A percentile compares a stretch with the other conserved stretches of the same genome.
Evolutionary conservation across 2,797 vertebrate species (phyloP).

Genomic region (Alectoris magna): DNA sequence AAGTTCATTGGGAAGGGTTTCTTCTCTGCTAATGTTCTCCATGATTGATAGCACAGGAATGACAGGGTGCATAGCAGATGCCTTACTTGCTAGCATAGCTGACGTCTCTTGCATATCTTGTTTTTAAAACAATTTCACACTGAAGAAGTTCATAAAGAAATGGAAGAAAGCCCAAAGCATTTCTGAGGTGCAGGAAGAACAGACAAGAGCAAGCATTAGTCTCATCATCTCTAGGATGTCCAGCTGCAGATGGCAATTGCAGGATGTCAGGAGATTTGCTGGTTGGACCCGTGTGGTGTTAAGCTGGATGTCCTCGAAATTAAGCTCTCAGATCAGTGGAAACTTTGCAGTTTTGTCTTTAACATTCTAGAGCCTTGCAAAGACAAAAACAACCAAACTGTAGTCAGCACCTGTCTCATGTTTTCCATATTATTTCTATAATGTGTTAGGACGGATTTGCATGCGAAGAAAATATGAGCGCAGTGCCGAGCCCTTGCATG

Average conservation of each 20-base stretch:
- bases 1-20: constrained; percentile 15
- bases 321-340: background rate
- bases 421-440: constrained; percentile 54
- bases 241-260: background rate
- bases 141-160: background rate
- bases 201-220: background rate
- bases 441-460: constrained; percentile 37
- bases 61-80: background rate
- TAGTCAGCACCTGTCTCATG: constrained; percentile 22
- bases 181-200: background rate
- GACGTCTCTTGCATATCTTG: constrained; percentile 5
- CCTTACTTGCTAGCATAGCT: background rate
- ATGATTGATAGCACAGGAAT: background rate
- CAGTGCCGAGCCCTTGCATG: background rate
- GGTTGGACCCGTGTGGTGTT: background rate
- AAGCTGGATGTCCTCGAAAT: background rate
- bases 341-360: background rate
- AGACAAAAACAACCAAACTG: background rate
- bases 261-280: background rate
- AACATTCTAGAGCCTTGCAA: background rate
- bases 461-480: constrained; percentile 10
- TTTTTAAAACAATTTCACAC: background rate
- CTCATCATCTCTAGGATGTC: background rate
- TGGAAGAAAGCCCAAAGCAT: background rate
- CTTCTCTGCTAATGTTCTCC: background rate